Percentiles rank a stretch among this genome's conserved stretches.
Evolutionary conservation across 2,888 invertebrate genomes (phyloP).

Genomic region (Tigriopus californicus): DNA sequence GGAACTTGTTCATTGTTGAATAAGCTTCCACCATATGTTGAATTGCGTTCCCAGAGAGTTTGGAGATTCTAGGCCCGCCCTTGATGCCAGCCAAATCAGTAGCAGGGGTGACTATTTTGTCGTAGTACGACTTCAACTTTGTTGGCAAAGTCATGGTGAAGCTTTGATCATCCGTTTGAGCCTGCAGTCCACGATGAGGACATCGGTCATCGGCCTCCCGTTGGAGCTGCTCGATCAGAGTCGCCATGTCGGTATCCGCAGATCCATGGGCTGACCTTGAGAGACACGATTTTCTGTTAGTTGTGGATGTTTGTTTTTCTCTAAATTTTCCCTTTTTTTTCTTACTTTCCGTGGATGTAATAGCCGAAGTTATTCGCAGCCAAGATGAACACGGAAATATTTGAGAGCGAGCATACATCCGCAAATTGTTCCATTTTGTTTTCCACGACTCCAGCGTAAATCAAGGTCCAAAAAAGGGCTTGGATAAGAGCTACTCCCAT

Average conservation of each 20-base stretch:
- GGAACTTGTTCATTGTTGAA: constrained; percentile 47
- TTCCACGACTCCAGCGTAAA: constrained; percentile 30
- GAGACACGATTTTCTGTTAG: no score
- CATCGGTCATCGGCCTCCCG: constrained; percentile 55
- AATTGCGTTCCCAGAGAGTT: constrained; percentile 22
- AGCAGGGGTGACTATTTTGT: constrained; percentile 36
- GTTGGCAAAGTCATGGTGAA: constrained; percentile 47
- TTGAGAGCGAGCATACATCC: constrained; percentile 58
- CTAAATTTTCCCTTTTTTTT: no score
- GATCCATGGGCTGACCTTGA: constrained; percentile 51
- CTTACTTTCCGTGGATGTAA: constrained; percentile 55
- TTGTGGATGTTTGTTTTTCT: no score
- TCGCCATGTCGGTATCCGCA: constrained; percentile 55
- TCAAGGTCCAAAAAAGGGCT: constrained; percentile 3
- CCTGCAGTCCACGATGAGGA: constrained; percentile 49
- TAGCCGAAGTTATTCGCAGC: constrained; percentile 39
- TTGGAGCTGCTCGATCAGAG: constrained; percentile 48
- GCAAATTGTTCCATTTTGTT: constrained; percentile 56
- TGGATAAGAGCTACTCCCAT: constrained; percentile 1
- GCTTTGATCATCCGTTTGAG: constrained; percentile 54
- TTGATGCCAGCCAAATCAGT: constrained; percentile 27
- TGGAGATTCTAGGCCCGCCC: constrained; percentile 7
- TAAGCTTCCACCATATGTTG: constrained; percentile 39
- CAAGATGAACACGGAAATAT: constrained; percentile 31
- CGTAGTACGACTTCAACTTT: constrained; percentile 41